Base-by-base conservation (phyloP, 1,140 invertebrate species). In the Sycobia sp. region DNA sequence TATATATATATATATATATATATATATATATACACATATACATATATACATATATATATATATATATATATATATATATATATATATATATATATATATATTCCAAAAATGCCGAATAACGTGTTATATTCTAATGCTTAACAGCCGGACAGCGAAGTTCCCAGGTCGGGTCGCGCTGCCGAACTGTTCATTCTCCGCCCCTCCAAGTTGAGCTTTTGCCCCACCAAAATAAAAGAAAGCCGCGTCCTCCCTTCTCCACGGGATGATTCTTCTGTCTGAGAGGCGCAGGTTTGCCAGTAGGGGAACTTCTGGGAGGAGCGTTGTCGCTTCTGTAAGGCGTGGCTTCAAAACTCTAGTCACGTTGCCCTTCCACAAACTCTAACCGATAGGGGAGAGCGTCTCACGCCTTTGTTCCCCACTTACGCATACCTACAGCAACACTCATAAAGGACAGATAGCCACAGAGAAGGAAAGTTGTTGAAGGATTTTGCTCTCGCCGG, bases 91-190 rank as follows among this genome's bases (percentile, higher is more conserved):
- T 32, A 61, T 22, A 14, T 34, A 44, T 20, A 46, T 39, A 16
- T 36, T 39, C 13, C 14, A 53, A 47, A 47, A 55, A 55, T n/a
- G 32, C 43, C 9, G 46, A 58, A 57, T 36, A 63, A 69, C 62
- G 72, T 71, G 73, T 78, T 77, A 75, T 80, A 80, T 82, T 80
- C 78, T 79, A 82, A 80, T 80, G 75, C 80, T 77, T 72, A 78
- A 80, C 80, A 74, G 74, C 76, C 78, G 78, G 78, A 80, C 78
- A 80, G 77, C 78, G 78, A 81, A 80, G 78, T 82, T 77, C 78
- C 78, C 78, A 77, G 76, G 76, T 79, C 78, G 80, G 78, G 78
- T 81, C 76, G 78, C 78, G 76, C 78, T 79, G 80, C 78, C 78
- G 76, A 82, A 82, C 80, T 82, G 79, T 61, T 76, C 71, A 71